These are phyloP conservation scores for Plagodis dolabraria DNA, from an alignment of 2,888 invertebrate species.

Conservation along the genomic window DNA sequence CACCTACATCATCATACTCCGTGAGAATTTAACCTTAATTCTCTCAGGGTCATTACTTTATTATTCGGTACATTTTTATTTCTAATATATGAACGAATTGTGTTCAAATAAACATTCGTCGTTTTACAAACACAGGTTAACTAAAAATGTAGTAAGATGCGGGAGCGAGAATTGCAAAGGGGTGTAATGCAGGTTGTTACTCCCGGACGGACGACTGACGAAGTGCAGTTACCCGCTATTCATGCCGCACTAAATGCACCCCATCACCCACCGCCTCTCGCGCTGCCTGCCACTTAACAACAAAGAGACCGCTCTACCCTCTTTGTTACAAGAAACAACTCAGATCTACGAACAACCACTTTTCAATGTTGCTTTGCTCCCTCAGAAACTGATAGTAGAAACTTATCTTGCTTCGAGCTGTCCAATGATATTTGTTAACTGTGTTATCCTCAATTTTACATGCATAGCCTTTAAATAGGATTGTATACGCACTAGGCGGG, in stretches of 20 bases:
- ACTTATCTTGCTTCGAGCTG: slow-evolving; percentile 45
- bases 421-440: slow-evolving; percentile 27
- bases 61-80: background rate
- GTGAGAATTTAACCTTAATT: background rate
- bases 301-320: slow-evolving; percentile 82
- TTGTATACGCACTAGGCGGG: too few relatives aligned
- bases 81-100: slow-evolving; percentile 8
- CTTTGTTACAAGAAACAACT: slow-evolving; percentile 82
- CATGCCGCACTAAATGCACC: slow-evolving; percentile 77
- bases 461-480: slow-evolving; percentile 14
- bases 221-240: slow-evolving; percentile 81
- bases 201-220: slow-evolving; percentile 79
- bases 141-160: slow-evolving; percentile 47
- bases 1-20: slow-evolving; percentile 1
- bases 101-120: slow-evolving; percentile 31
- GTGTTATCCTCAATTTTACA: slow-evolving; percentile 21
- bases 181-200: slow-evolving; percentile 74
- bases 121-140: slow-evolving; percentile 49
- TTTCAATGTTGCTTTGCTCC: slow-evolving; percentile 65
- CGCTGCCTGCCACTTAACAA: slow-evolving; percentile 76
- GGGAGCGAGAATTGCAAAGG: slow-evolving; percentile 44
- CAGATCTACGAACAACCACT: slow-evolving; percentile 67
- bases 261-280: slow-evolving; percentile 55
- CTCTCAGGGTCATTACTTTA: background rate
- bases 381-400: slow-evolving; percentile 60